Percentiles rank a stretch among this genome's conserved stretches.
Evolutionary conservation across 92 coral and sea anemone genomes (phyloP).

Genomic region (Epizoanthus rinbou): DNA sequence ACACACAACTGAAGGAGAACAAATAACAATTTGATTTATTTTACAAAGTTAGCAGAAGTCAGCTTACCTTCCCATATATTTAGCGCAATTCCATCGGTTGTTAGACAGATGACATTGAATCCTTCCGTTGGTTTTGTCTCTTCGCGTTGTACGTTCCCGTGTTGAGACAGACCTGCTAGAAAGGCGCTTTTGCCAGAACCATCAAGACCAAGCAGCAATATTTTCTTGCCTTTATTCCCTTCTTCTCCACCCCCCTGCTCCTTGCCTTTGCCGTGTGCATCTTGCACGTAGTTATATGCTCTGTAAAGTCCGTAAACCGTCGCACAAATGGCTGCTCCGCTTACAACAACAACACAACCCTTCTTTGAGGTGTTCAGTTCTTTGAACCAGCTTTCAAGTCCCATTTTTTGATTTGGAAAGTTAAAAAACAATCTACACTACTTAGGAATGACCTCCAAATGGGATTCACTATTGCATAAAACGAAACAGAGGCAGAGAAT

Average conservation of each 20-base stretch:
- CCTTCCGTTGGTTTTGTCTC: constrained; percentile 84
- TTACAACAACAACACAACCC: constrained; percentile 59
- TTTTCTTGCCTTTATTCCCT: constrained; percentile 64
- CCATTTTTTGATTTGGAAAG: constrained; percentile 58
- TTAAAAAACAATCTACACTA: background rate
- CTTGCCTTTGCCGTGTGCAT: constrained; percentile 31
- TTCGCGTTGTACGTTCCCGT: constrained; percentile 62
- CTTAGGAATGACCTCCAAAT: background rate
- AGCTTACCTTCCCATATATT: constrained; percentile 97
- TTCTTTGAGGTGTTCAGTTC: constrained; percentile 75
- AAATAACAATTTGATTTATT: background rate
- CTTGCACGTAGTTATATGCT: constrained; percentile 47
- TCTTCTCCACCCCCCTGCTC: constrained; percentile 60
- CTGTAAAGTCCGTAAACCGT: constrained; percentile 76
- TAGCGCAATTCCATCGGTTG: constrained; percentile 79
- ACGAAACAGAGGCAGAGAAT: no score
- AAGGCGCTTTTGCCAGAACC: constrained; percentile 91
- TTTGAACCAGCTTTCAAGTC: constrained; percentile 74
- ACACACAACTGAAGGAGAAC: background rate
- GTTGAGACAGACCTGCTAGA: constrained; percentile 83
- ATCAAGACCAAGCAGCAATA: constrained; percentile 83
- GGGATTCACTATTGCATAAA: background rate
- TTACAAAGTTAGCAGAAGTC: background rate
- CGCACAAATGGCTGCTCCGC: constrained; percentile 66
- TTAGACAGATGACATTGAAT: constrained; percentile 83